phyloP scores from a whole-genome alignment of 1,140 invertebrate species.

The Mamestra configurata region DNA sequence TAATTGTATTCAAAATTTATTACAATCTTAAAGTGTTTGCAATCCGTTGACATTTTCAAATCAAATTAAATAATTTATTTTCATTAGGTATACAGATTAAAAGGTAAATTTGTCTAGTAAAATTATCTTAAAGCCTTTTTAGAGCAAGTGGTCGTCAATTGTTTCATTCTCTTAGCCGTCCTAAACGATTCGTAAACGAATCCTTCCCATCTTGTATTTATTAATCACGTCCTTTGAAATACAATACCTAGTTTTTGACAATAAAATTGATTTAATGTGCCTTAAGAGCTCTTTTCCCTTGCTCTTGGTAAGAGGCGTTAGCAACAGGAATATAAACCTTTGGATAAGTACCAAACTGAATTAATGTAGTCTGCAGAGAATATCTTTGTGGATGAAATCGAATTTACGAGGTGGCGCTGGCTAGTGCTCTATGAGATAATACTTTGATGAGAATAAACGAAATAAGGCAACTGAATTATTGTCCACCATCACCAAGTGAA shows the following conservation, averaged over 20 bases:
- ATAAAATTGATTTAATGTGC: slow-evolving; percentile 21
- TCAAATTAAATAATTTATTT: too few relatives aligned
- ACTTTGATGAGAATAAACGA: not conserved
- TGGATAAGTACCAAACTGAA: not conserved
- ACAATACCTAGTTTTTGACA: not conserved
- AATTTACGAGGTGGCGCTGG: not conserved
- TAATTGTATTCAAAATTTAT: too few relatives aligned
- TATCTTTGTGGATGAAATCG: not conserved
- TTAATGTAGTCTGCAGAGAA: slow-evolving; percentile 8
- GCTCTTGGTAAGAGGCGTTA: not conserved
- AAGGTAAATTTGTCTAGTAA: too few relatives aligned
- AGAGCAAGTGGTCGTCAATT: not conserved
- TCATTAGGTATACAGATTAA: too few relatives aligned
- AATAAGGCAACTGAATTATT: too few relatives aligned
- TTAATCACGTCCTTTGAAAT: not conserved
- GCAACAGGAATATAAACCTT: not conserved
- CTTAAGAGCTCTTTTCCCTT: not conserved
- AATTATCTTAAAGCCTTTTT: too few relatives aligned
- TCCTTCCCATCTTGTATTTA: not conserved
- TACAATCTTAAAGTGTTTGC: too few relatives aligned
- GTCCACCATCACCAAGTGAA: too few relatives aligned
- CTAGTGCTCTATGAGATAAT: not conserved
- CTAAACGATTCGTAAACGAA: not conserved
- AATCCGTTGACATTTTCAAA: too few relatives aligned
- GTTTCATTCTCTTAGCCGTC: not conserved